Conservation (phyloP, 1,140 invertebrate genomes). For the Trinorchestia longiramus region DNA sequence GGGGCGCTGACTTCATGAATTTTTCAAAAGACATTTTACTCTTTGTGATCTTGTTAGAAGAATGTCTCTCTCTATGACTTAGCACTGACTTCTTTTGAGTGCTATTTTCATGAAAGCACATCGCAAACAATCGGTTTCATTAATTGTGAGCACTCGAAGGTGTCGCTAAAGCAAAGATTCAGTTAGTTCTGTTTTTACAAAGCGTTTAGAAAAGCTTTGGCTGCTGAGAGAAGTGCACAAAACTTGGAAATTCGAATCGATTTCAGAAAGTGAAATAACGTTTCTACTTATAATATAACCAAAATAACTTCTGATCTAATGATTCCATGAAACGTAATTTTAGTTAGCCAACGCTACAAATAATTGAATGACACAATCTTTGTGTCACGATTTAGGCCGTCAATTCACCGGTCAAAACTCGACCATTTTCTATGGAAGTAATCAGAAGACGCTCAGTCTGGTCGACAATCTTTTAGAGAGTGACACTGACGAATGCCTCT, state of each 20-base stretch:
- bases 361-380: not conserved
- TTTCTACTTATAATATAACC: not conserved
- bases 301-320: not conserved
- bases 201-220: not conserved
- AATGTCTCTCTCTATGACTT: not conserved
- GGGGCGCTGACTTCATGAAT: not conserved
- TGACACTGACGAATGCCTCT: slow-evolving; percentile 43
- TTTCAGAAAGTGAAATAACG: no score
- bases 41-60: not conserved
- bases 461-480: slow-evolving; percentile 3
- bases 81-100: not conserved
- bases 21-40: not conserved
- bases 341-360: not conserved
- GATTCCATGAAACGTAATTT: not conserved
- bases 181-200: not conserved
- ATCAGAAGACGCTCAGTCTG: slow-evolving; percentile 15
- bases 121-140: no score
- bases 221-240: not conserved
- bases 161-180: no score
- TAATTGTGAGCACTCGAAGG: no score
- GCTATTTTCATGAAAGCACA: no score
- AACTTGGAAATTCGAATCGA: not conserved
- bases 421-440: slow-evolving; percentile 45
- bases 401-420: slow-evolving; percentile 36
- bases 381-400: not conserved